Base-by-base conservation (phyloP, 2,113 vertebrate genomes). In the Rattus norvegicus region DNA sequence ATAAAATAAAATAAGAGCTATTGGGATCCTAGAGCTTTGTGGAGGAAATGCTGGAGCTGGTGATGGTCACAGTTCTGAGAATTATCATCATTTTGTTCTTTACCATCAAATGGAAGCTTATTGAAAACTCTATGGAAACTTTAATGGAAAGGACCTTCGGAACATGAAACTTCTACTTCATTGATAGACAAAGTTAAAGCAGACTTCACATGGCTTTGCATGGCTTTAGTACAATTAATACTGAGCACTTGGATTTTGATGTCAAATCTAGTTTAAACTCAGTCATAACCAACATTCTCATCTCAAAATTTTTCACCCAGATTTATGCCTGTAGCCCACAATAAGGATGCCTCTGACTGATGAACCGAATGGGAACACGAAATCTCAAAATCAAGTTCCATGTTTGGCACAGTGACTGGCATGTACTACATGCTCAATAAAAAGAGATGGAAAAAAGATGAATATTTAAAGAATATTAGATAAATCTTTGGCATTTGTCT, bases 401-500 rank as follows among this genome's bases (percentile, higher is more conserved):
- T 28, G 16, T 20, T 59, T 43, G 26, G 14, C 39, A 83, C 16
- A 39, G 9, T 54, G 20, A 94, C 12, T 16, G 17, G 8, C 24
- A 80, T 19, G 8, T 72, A 47, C 8, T 36, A 49, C 3, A 26
- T 19, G 2, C 52, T 88, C 88, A 88, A 54, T 75, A 65, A 93
- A 93, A 91, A 43, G 17, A 47, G 69, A 26, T 76, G 43, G 43
- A 43, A 43, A 43, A 43, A 43, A 43, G 43, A 43, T 43, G 43
- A 43, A 43, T 43, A 43, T 43, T 43, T 43, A 92, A 87, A 95
- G 22, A 54, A 59, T 22, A 87, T 87, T 94, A 69, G 3, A 30
- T 93, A 90, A 80, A 96, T 69, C 36, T 90, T 90, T 69, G 65
- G 0, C 19, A 81, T 88, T 96, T 47, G 16, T 47, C 24, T 83